These are phyloP conservation scores for Malurus melanocephalus DNA, from an alignment of 2,113 vertebrate genomes.

Conservation along the genomic window DNA sequence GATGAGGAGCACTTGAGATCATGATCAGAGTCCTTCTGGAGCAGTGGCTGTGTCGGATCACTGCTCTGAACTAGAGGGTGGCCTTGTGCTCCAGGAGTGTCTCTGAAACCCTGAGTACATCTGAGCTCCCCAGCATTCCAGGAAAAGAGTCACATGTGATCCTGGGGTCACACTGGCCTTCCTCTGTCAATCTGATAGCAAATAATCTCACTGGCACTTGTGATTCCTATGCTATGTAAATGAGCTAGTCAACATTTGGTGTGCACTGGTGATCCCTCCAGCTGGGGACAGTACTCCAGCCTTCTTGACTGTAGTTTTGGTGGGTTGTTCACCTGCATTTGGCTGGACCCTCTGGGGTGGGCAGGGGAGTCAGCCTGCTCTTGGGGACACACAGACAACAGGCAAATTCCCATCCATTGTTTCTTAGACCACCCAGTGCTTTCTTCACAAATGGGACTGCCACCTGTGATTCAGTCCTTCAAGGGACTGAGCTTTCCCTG, in stretches of 20 bases:
- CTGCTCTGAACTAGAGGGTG: neutral
- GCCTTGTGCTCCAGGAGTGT: neutral
- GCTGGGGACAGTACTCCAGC: neutral
- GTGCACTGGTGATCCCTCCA: neutral
- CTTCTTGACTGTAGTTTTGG: neutral
- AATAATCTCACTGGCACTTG: neutral
- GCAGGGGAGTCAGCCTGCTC: neutral
- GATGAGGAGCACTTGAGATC: neutral
- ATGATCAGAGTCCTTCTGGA: neutral
- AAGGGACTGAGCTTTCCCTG: neutral
- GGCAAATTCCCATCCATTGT: neutral
- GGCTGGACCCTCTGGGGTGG: fast-evolving
- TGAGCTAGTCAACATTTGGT: fast-evolving
- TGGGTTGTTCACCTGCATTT: neutral
- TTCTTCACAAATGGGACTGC: neutral
- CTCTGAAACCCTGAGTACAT: neutral
- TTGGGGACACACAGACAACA: neutral
- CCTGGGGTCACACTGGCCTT: neutral
- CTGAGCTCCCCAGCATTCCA: neutral
- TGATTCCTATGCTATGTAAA: neutral
- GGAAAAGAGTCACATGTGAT: neutral
- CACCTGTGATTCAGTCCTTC: neutral
- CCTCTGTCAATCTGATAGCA: neutral
- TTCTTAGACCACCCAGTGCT: neutral
- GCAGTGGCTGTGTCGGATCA: neutral